A percentile compares a stretch with the other conserved stretches of the same genome.
phyloP scores from a whole-genome alignment of 2,113 vertebrate genomes.

The Verasper variegatus region DNA sequence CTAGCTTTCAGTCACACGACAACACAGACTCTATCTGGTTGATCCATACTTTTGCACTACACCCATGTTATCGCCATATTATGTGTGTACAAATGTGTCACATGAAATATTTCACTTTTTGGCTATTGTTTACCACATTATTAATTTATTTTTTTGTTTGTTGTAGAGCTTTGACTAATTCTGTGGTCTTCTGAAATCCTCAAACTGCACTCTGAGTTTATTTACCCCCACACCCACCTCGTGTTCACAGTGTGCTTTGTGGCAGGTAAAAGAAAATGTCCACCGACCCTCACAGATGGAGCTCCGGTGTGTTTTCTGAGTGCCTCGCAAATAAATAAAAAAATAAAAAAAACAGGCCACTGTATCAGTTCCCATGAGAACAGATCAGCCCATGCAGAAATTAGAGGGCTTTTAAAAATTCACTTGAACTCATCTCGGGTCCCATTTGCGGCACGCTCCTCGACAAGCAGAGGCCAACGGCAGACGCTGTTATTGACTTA shows the following conservation, averaged over 20 bases:
- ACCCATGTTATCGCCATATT: slow-evolving; percentile 71
- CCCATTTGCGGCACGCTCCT: slow-evolving; percentile 66
- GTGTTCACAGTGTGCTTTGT: slow-evolving; percentile 41
- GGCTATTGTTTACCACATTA: slow-evolving; percentile 58
- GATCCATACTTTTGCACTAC: slow-evolving; percentile 49
- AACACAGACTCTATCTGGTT: slow-evolving; percentile 49
- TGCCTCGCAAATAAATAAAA: slow-evolving; percentile 30
- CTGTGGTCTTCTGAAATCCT: slow-evolving; percentile 62
- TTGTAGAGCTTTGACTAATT: slow-evolving; percentile 59
- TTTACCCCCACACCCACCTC: slow-evolving; percentile 15
- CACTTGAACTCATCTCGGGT: slow-evolving; percentile 73
- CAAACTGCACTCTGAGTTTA: slow-evolving; percentile 37
- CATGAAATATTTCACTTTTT: slow-evolving; percentile 54
- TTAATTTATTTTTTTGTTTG: slow-evolving; percentile 46
- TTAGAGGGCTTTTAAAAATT: slow-evolving; percentile 78
- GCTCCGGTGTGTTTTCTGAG: slow-evolving; percentile 43
- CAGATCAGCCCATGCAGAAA: slow-evolving; percentile 69
- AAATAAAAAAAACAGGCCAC: slow-evolving; percentile 21
- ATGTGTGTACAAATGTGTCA: slow-evolving; percentile 75
- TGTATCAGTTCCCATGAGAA: slow-evolving; percentile 57
- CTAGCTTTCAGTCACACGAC: slow-evolving; percentile 59
- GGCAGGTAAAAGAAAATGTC: slow-evolving; percentile 33
- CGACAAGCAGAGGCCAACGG: slow-evolving; percentile 51
- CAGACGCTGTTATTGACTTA: slow-evolving; percentile 75
- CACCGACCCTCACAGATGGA: slow-evolving; percentile 45